A percentile compares a stretch with the other conserved stretches of the same genome.
Evolutionary conservation across 2,113 vertebrate genomes (phyloP).

Genomic region (Trachemys scripta): DNA sequence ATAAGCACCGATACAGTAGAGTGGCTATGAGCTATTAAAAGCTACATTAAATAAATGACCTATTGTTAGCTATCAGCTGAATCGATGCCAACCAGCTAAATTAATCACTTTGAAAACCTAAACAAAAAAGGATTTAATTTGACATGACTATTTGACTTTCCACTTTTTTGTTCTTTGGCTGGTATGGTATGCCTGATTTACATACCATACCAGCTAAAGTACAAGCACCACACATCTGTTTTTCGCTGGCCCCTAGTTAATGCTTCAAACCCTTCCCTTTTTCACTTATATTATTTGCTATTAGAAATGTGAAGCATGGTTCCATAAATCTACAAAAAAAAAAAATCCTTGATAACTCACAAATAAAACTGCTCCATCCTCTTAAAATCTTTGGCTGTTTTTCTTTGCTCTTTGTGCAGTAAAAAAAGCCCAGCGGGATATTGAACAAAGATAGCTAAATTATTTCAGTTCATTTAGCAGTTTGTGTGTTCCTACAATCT

Average conservation of each 20-base stretch:
- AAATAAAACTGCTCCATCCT: slow-evolving; percentile 18
- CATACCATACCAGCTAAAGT: slow-evolving; percentile 14
- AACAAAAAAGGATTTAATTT: slow-evolving; percentile 65
- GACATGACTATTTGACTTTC: slow-evolving; percentile 70
- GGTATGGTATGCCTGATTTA: background rate
- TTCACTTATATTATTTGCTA: slow-evolving; percentile 50
- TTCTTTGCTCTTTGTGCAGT: slow-evolving; percentile 9
- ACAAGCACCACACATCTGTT: slow-evolving; percentile 20
- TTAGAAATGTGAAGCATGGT: background rate
- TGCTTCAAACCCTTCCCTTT: slow-evolving; percentile 45
- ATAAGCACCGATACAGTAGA: slow-evolving; percentile 62
- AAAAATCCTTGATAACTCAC: slow-evolving; percentile 16
- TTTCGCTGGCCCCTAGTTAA: slow-evolving; percentile 41
- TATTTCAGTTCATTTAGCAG: slow-evolving; percentile 8
- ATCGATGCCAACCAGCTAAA: slow-evolving; percentile 51
- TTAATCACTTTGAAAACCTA: slow-evolving; percentile 71
- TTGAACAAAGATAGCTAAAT: slow-evolving; percentile 18
- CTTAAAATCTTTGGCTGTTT: slow-evolving; percentile 10
- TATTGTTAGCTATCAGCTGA: slow-evolving; percentile 71
- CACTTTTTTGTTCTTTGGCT: slow-evolving; percentile 50
- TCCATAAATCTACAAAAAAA: background rate
- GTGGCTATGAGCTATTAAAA: slow-evolving; percentile 57
- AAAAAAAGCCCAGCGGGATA: slow-evolving; percentile 28
- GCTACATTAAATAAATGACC: slow-evolving; percentile 58
- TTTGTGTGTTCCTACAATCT: slow-evolving; percentile 13